phyloP scores from a whole-genome alignment of 2,797 vertebrate genomes.

The Premnoplex brunnescens region DNA sequence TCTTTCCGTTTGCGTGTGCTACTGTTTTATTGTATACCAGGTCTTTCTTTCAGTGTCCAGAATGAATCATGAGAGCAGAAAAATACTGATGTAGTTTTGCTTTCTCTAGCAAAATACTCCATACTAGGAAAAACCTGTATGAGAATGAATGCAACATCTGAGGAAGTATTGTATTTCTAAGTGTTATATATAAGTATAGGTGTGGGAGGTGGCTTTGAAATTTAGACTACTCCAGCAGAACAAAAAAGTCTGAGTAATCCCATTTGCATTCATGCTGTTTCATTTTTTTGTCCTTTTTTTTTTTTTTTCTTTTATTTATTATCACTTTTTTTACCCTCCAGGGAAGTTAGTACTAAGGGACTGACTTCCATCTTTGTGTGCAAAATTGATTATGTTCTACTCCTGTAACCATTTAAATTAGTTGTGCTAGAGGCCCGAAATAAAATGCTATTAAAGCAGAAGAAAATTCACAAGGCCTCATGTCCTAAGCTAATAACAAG shows the following conservation, averaged over 20 bases:
- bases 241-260: constrained; percentile 32
- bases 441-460: background rate
- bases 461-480: background rate
- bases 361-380: background rate
- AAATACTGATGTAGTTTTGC: background rate
- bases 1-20: background rate
- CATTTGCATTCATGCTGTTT: background rate
- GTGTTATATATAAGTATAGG: background rate
- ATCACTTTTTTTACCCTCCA: background rate
- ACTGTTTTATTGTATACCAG: background rate
- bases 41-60: background rate
- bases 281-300: background rate
- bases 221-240: constrained; percentile 26
- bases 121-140: background rate
- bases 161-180: constrained; percentile 54
- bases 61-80: background rate
- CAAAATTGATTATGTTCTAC: background rate
- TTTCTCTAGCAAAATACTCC: background rate
- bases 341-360: background rate
- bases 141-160: background rate
- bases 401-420: background rate
- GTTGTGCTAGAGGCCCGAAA: background rate
- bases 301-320: background rate
- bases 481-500: background rate
- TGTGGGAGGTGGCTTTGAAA: constrained; percentile 47